Evolutionary conservation across 2,113 vertebrate species (phyloP), one percentile per base, ranked within the genome.

Genomic region (Solea senegalensis): DNA sequence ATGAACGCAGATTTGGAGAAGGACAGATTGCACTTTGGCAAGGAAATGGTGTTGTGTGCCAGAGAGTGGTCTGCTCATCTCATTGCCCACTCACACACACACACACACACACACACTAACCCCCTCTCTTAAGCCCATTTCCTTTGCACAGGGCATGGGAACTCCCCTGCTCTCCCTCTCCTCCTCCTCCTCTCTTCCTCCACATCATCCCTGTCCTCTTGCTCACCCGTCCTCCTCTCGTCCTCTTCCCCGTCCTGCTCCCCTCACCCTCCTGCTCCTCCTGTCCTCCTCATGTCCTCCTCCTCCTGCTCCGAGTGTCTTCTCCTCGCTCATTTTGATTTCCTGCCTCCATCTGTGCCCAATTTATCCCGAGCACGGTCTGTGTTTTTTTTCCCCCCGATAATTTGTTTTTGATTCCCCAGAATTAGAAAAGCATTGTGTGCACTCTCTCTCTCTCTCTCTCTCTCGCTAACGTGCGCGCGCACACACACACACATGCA

Each of bases 391-490:
- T 14, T 12, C 45, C 45, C 45, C 90, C 89, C 78, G 92, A 94
- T 96, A 95, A 96, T 96, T 96, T 96, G 96, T 96, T 97, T 97
- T 96, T 95, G 96, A 98, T 98, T 97, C 95, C 92, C 91, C 94
- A 92, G 95, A 97, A 98, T 97, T 92, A 94, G 94, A 95, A 96
- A 95, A 95, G 94, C 95, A 95, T 96, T 94, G 93, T 93, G 92
- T 92, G 93, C 94, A 81, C 11, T 48, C 11, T 12, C 3, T 46
- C 9, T 46, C 9, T 11, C 9, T 46, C 2, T 46, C 2, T 46
- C 13, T 46, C 91, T 91, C 86, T 83, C 85, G 73, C 85, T 73
- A 21, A 56, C 44, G 1, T 76, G 65, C 74, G 54, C 87, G 77
- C 84, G 74, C 43, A 81, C 77, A 76, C 77, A 74, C 71, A 79